Percentiles rank a stretch among this genome's conserved stretches.
phyloP scores from a whole-genome alignment of 1,140 invertebrate genomes.

The Rhyzopertha dominica region DNA sequence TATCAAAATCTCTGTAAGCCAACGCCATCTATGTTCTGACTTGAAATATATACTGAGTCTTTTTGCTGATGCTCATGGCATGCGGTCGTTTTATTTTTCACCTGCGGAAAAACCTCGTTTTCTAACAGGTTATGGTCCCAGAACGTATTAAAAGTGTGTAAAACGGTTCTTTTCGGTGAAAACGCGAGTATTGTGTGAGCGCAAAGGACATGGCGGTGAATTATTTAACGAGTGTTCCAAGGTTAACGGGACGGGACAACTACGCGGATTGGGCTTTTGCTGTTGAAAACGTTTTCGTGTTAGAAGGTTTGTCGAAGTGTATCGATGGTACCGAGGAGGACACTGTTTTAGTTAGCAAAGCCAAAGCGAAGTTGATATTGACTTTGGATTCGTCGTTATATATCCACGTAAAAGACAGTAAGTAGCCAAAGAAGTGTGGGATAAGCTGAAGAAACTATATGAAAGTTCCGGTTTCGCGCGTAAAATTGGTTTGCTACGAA shows the following conservation, averaged over 20 bases:
- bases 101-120: no score
- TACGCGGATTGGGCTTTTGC: constrained; percentile 29
- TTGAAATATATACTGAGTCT: no score
- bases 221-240: constrained; percentile 30
- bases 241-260: constrained; percentile 24
- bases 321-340: constrained; percentile 23
- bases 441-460: constrained; percentile 18
- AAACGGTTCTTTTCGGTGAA: no score
- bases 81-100: no score
- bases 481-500: constrained; percentile 22
- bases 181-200: no score
- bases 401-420: constrained; percentile 20
- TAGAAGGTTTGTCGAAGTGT: constrained; percentile 26
- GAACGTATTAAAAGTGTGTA: no score
- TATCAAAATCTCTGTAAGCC: no score
- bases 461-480: constrained; percentile 14
- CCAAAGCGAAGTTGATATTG: constrained; percentile 24
- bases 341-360: constrained; percentile 15
- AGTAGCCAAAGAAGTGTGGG: constrained; percentile 18
- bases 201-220: no score
- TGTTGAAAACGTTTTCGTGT: constrained; percentile 25
- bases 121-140: no score
- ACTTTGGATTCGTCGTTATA: constrained; percentile 22
- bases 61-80: no score
- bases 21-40: no score